Evolutionary conservation across 2,888 invertebrate species (phyloP).

Genomic region (Aphelenchoides bicaudatus): DNA sequence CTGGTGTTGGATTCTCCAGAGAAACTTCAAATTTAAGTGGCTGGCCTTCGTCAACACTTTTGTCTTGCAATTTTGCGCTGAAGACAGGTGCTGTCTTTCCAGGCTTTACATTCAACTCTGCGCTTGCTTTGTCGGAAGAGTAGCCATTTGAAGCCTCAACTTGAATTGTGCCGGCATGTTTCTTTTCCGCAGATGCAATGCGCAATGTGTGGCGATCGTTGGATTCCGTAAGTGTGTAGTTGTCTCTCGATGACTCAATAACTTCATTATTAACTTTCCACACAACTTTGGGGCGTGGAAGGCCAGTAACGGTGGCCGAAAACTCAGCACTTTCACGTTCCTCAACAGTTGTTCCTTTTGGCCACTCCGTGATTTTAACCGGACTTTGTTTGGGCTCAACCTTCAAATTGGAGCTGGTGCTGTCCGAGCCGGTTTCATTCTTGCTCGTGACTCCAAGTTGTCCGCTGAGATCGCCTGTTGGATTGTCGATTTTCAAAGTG

Average conservation of each 20-base stretch:
- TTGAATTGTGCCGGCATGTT: conserved; percentile 42
- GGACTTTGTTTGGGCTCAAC: conserved; percentile 26
- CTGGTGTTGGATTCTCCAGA: conserved; percentile 37
- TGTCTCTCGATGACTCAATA: conserved; percentile 8
- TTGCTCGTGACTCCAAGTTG: conserved; percentile 40
- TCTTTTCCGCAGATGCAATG: conserved; percentile 36
- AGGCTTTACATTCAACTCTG: conserved; percentile 55
- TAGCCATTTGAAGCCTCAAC: conserved; percentile 47
- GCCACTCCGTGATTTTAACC: conserved; percentile 37
- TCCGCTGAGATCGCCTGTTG: conserved; percentile 70
- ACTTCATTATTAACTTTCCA: conserved; percentile 54
- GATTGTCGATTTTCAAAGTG: conserved; percentile 72
- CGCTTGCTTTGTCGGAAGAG: conserved; percentile 39
- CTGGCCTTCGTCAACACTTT: conserved; percentile 78
- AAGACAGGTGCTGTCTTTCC: conserved; percentile 71
- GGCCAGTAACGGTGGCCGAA: conserved; percentile 39
- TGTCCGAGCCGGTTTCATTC: conserved; percentile 47
- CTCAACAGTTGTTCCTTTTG: conserved; percentile 19
- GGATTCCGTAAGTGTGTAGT: conserved; percentile 27
- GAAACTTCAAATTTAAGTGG: conserved; percentile 32
- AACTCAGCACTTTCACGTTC: conserved; percentile 32
- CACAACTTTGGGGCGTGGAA: conserved; percentile 53
- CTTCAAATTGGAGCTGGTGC: conserved; percentile 33
- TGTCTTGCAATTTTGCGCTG: conserved; percentile 76
- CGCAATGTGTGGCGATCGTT: conserved; percentile 38